phyloP scores from a whole-genome alignment of 2,888 invertebrate genomes.

The Drymonia ruficornis region DNA sequence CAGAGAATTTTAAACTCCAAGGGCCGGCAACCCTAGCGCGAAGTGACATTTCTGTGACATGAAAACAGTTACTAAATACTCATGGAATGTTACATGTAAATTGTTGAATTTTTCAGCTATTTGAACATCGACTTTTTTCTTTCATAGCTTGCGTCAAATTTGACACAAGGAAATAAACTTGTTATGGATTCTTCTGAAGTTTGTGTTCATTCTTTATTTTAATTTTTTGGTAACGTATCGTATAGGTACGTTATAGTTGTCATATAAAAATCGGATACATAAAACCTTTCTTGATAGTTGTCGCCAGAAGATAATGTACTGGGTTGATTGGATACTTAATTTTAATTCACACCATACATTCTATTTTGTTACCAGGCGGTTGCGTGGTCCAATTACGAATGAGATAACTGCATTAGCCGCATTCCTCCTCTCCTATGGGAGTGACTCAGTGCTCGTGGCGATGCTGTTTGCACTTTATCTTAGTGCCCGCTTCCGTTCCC shows the following conservation, averaged over 20 bases:
- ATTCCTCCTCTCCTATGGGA: constrained; percentile 22
- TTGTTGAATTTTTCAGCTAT: constrained; percentile 1
- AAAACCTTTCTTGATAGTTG: too few species aligned
- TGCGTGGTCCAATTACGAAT: constrained; percentile 5
- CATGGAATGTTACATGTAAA: constrained; percentile 1
- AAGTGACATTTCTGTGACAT: background rate
- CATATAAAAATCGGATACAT: too few species aligned
- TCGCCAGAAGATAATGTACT: too few species aligned
- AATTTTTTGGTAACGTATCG: too few species aligned
- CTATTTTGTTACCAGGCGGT: constrained; percentile 1
- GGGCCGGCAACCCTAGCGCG: background rate
- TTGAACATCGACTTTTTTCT: background rate
- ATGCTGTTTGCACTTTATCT: constrained; percentile 59
- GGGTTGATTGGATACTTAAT: background rate
- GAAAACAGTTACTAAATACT: background rate
- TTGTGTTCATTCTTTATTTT: too few species aligned
- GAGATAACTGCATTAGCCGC: constrained; percentile 20
- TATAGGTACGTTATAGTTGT: too few species aligned
- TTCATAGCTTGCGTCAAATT: background rate
- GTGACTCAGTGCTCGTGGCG: constrained; percentile 50
- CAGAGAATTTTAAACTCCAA: too few species aligned
- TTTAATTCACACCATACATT: background rate
- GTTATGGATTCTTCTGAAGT: too few species aligned
- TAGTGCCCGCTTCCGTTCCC: constrained; percentile 50
- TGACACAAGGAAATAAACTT: too few species aligned